Conservation (phyloP, 2,888 invertebrate genomes). For the Thyatira batis region DNA sequence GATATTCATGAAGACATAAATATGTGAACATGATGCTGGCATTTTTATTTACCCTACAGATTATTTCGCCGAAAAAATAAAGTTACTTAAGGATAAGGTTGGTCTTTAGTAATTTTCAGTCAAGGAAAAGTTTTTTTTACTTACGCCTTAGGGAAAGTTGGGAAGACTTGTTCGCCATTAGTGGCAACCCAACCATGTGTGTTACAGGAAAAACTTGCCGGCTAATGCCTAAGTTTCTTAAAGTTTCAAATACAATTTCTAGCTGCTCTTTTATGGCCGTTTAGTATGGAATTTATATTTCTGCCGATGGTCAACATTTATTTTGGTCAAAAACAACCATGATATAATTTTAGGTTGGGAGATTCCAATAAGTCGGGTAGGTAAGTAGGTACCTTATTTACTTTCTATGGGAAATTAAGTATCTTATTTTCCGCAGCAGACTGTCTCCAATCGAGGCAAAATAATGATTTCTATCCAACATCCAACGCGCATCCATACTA, state of each 20-base stretch:
- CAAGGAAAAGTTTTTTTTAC: constrained; percentile 47
- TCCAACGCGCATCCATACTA: too few species aligned
- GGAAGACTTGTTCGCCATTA: constrained; percentile 67
- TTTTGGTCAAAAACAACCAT: too few species aligned
- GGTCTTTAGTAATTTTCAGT: constrained; percentile 57
- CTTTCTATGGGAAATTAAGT: too few species aligned
- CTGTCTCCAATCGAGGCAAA: too few species aligned
- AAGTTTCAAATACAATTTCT: constrained; percentile 69
- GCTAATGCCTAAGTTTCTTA: constrained; percentile 69
- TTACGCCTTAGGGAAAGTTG: constrained; percentile 45
- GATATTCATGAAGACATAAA: neutral
- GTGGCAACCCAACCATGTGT: constrained; percentile 68
- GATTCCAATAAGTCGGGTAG: too few species aligned
- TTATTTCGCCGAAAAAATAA: constrained; percentile 45
- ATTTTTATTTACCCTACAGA: constrained; percentile 18
- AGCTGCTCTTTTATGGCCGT: constrained; percentile 28
- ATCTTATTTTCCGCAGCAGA: too few species aligned
- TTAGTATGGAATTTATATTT: constrained; percentile 26
- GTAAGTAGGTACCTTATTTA: too few species aligned
- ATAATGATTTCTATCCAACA: too few species aligned
- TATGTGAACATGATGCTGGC: neutral
- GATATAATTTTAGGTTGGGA: too few species aligned
- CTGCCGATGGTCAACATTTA: neutral
- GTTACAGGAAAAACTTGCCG: constrained; percentile 65
- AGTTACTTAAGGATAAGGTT: constrained; percentile 47